phyloP scores from a whole-genome alignment of 1,140 invertebrate genomes.

The Rhopalosiphum padi region DNA sequence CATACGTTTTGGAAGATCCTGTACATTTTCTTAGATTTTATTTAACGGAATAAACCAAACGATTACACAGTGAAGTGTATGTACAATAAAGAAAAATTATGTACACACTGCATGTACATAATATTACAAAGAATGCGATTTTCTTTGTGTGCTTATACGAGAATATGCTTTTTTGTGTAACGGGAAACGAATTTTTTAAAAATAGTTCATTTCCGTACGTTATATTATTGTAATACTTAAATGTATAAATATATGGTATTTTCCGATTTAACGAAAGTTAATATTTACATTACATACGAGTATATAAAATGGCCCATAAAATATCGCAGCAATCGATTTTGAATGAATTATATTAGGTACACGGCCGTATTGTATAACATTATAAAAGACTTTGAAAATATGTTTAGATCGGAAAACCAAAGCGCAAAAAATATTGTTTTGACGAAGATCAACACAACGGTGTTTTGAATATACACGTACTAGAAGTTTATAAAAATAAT shows the following conservation, averaged over 20 bases:
- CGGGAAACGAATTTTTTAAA: neutral
- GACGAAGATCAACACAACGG: neutral
- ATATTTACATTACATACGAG: neutral
- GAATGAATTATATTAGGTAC: neutral
- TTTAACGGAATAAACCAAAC: neutral
- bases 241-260: neutral
- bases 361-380: neutral
- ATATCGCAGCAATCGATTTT: neutral
- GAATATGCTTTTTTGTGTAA: neutral
- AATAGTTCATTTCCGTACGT: neutral
- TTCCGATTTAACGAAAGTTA: neutral
- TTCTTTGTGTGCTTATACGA: neutral
- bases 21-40: neutral
- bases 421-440: neutral
- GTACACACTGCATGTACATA: neutral
- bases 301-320: neutral
- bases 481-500: too few species aligned
- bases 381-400: neutral
- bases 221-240: neutral
- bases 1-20: neutral
- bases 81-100: slow-evolving; percentile 9
- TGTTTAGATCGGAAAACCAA: neutral
- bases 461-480: neutral
- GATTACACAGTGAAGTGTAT: neutral
- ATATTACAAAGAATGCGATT: neutral